Conservation (phyloP, 2,113 vertebrate genomes). For the Thomomys bottae region DNA sequence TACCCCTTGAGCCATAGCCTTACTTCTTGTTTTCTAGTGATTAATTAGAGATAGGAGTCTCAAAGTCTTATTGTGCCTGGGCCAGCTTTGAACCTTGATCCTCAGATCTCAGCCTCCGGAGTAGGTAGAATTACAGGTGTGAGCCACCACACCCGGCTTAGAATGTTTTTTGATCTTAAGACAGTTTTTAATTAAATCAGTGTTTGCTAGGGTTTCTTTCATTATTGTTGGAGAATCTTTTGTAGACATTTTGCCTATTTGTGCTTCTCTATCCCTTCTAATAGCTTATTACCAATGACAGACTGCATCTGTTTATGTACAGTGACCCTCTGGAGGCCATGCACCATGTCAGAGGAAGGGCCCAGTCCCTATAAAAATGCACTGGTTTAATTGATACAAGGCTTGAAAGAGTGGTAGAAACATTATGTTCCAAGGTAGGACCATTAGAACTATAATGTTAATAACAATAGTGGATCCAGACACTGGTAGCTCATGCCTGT, state of each 20-base stretch:
- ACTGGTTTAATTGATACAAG: neutral
- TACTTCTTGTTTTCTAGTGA: too few species aligned
- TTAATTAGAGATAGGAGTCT: too few species aligned
- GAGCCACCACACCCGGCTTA: too few species aligned
- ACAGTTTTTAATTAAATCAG: neutral
- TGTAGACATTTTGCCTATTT: neutral
- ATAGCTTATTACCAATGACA: neutral
- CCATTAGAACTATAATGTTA: neutral
- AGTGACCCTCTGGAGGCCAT: neutral
- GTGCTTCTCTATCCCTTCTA: fast-evolving
- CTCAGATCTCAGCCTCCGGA: too few species aligned
- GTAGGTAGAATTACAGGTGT: too few species aligned
- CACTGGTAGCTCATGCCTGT: too few species aligned
- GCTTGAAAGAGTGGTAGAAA: neutral
- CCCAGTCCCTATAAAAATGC: neutral
- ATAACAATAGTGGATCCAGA: neutral
- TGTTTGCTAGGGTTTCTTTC: neutral
- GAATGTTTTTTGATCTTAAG: neutral
- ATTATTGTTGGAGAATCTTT: neutral
- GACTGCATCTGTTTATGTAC: neutral
- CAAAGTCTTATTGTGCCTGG: too few species aligned
- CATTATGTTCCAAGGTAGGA: neutral
- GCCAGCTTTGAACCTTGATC: too few species aligned
- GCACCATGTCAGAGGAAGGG: neutral
- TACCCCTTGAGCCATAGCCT: too few species aligned